These are phyloP conservation scores for Apamea monoglypha DNA, from an alignment of 2,888 invertebrate genomes.

Conservation along the genomic window DNA sequence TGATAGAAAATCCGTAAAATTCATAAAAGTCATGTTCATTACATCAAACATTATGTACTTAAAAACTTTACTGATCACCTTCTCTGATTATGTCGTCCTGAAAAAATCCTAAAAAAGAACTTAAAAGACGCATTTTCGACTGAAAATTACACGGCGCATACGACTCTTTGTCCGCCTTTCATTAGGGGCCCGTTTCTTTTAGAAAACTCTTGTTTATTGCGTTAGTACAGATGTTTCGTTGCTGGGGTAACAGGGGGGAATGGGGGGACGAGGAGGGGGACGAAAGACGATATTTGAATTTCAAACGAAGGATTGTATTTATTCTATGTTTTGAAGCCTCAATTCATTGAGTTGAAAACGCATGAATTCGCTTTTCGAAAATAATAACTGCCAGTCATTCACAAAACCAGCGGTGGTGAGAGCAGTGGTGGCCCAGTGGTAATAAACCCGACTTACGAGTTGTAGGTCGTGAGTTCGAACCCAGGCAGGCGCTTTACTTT, in stretches of 20 bases:
- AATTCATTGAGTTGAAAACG: neutral
- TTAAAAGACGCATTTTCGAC: slow-evolving; percentile 36
- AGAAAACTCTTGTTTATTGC: slow-evolving; percentile 46
- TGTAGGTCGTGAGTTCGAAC: no score
- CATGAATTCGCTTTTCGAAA: neutral
- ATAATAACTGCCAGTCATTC: neutral
- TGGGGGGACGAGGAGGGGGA: neutral
- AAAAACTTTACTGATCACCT: slow-evolving; percentile 53
- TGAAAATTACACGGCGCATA: slow-evolving; percentile 58
- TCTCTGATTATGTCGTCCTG: slow-evolving; percentile 56
- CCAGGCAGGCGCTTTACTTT: no score
- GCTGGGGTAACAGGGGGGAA: neutral
- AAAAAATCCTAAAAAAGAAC: slow-evolving; percentile 42
- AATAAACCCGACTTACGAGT: no score
- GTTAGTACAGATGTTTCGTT: slow-evolving; percentile 52
- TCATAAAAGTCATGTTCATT: neutral
- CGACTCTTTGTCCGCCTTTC: slow-evolving; percentile 53
- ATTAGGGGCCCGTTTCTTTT: slow-evolving; percentile 31
- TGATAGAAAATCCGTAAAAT: neutral
- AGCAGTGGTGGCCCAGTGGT: no score
- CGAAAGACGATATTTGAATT: slow-evolving; percentile 10
- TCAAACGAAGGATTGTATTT: neutral
- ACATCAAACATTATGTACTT: slow-evolving; percentile 12
- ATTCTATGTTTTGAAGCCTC: neutral
- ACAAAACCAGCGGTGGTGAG: no score